phyloP scores from a whole-genome alignment of 2,113 vertebrate genomes.

The Pterocles orientalis region DNA sequence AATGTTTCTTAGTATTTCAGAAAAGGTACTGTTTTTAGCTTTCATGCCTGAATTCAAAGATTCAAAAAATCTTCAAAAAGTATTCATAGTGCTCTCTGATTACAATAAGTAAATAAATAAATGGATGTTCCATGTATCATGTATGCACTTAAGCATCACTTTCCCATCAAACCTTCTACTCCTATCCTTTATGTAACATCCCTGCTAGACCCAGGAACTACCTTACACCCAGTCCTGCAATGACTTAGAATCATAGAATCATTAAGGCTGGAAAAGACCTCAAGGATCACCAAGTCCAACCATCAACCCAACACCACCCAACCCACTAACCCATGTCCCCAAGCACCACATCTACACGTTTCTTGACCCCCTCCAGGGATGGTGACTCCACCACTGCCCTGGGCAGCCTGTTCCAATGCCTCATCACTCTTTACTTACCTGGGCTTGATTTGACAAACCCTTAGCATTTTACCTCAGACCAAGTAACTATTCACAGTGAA shows the following conservation, averaged over 20 bases:
- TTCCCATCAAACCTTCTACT: background rate
- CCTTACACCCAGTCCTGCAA: background rate
- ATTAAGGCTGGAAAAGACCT: too few species aligned
- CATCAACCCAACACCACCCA: too few species aligned
- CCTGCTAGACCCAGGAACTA: background rate
- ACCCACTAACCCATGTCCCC: too few species aligned
- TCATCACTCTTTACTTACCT: fast-evolving
- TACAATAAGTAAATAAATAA: background rate
- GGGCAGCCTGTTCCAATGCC: too few species aligned
- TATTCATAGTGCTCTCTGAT: background rate
- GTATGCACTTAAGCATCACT: background rate
- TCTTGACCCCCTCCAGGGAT: too few species aligned
- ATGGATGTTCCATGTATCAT: background rate
- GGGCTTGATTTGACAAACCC: background rate
- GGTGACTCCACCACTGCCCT: too few species aligned
- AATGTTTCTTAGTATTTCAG: background rate
- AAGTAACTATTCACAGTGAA: background rate
- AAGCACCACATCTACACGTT: too few species aligned
- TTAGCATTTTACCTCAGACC: background rate
- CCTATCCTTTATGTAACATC: background rate
- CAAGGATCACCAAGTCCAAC: too few species aligned
- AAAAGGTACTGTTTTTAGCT: background rate
- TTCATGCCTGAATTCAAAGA: background rate
- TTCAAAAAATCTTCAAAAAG: background rate
- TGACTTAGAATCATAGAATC: background rate